A percentile compares a stretch with the other conserved stretches of the same genome.
Conservation (phyloP, 2,113 vertebrate genomes). For the Mormyrus lacerda region DNA sequence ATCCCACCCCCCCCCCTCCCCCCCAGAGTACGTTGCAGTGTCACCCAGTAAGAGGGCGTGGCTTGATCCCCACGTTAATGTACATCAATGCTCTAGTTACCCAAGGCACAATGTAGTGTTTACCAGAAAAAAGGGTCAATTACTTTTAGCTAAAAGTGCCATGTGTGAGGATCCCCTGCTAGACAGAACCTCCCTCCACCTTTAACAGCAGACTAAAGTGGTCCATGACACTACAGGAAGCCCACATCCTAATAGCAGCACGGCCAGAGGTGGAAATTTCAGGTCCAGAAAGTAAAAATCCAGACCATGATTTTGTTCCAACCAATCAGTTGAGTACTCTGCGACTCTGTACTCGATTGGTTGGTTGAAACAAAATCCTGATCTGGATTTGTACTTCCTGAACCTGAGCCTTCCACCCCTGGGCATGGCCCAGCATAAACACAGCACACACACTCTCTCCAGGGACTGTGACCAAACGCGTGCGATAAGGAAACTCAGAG, state of each 20-base stretch:
- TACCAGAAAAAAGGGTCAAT: neutral
- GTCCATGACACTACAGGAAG: neutral
- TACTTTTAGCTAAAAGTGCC: neutral
- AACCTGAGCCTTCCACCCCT: neutral
- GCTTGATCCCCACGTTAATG: neutral
- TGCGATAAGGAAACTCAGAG: slow-evolving; percentile 23
- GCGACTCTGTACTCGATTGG: neutral
- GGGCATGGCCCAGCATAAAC: neutral
- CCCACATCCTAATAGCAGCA: neutral
- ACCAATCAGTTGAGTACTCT: neutral
- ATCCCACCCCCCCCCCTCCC: neutral
- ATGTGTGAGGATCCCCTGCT: neutral
- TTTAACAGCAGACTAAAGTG: neutral
- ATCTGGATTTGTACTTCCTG: neutral
- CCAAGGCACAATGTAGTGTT: slow-evolving; percentile 6
- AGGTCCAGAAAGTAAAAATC: neutral
- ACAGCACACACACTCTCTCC: slow-evolving; percentile 16
- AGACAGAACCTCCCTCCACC: neutral
- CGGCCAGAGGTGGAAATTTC: neutral
- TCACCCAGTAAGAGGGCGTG: neutral
- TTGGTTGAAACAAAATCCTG: neutral
- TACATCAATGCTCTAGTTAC: neutral
- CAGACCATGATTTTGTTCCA: neutral
- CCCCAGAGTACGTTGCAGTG: neutral
- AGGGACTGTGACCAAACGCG: neutral